phyloP scores from a whole-genome alignment of 2,888 invertebrate species.

The Mylabris sibirica region DNA sequence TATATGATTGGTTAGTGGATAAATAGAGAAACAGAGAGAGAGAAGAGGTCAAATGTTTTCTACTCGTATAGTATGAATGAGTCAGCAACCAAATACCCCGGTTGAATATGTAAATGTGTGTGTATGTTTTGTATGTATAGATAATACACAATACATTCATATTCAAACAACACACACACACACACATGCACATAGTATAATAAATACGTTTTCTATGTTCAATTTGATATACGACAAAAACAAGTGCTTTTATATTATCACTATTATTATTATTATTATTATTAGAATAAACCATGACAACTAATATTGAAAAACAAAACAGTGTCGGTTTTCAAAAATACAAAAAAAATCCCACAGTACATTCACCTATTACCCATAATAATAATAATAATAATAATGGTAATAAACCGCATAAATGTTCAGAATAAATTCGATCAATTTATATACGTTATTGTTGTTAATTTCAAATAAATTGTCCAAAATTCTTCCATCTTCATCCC shows the following conservation, averaged over 20 bases:
- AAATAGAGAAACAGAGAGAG: no score
- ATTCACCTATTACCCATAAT: slow-evolving; percentile 1
- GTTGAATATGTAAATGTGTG: not conserved
- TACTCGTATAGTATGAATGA: slow-evolving; percentile 56
- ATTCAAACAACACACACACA: slow-evolving; percentile 22
- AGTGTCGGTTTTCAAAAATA: not conserved
- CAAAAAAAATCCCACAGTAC: not conserved
- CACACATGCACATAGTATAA: not conserved
- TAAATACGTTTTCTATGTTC: not conserved
- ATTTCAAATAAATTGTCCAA: not conserved
- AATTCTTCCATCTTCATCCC: not conserved
- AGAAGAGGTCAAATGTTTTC: slow-evolving; percentile 52
- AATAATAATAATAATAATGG: not conserved
- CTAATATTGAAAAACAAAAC: not conserved
- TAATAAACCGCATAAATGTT: not conserved
- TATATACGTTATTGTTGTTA: not conserved
- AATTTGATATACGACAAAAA: slow-evolving; percentile 7
- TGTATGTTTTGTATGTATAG: not conserved
- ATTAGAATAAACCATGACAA: not conserved
- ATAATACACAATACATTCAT: not conserved
- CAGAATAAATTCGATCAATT: not conserved
- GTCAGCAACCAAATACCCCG: slow-evolving; percentile 56
- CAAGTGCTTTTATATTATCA: slow-evolving; percentile 1
- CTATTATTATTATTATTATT: no score
- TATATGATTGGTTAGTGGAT: not conserved